phyloP scores from a whole-genome alignment of 2,113 vertebrate genomes.

The Callionymus lyra region DNA sequence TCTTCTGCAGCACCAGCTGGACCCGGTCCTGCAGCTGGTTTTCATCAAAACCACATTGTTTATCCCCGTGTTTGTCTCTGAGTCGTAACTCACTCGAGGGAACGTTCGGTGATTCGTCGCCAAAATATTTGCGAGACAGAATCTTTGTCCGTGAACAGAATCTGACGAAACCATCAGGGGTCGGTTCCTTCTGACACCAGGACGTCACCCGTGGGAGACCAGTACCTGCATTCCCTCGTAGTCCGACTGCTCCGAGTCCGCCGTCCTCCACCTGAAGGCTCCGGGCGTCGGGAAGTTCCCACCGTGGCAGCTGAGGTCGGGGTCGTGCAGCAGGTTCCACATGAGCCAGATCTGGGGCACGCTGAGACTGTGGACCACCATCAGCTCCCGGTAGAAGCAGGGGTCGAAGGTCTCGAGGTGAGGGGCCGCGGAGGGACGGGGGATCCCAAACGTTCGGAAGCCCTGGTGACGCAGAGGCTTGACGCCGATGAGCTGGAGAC shows the following conservation, averaged over 20 bases:
- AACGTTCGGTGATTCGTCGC: too few relatives aligned
- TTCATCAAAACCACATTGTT: too few relatives aligned
- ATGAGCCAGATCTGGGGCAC: slow-evolving; percentile 95
- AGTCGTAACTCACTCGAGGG: too few relatives aligned
- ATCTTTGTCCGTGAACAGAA: too few relatives aligned
- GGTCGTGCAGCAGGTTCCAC: slow-evolving; percentile 88
- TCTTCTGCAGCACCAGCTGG: too few relatives aligned
- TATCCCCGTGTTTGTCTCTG: too few relatives aligned
- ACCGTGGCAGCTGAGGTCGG: slow-evolving; percentile 73
- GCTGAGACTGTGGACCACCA: slow-evolving; percentile 91
- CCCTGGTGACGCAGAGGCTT: slow-evolving; percentile 78
- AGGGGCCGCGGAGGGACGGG: slow-evolving; percentile 83
- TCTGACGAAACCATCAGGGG: too few relatives aligned
- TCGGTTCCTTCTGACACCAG: slow-evolving; percentile 1
- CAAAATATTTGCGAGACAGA: too few relatives aligned
- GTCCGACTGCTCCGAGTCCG: slow-evolving; percentile 6
- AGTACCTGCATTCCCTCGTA: slow-evolving; percentile 38
- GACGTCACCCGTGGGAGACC: slow-evolving; percentile 23
- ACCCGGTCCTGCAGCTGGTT: background rate
- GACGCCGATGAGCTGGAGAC: slow-evolving; percentile 81
- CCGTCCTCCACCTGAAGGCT: slow-evolving; percentile 65
- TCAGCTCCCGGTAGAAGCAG: slow-evolving; percentile 90
- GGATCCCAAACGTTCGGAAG: slow-evolving; percentile 93
- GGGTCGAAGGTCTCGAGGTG: slow-evolving; percentile 88
- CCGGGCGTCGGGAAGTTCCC: slow-evolving; percentile 19